These are phyloP conservation scores for Pelosia muscerda DNA, from an alignment of 2,888 invertebrate genomes.

Conservation along the genomic window DNA sequence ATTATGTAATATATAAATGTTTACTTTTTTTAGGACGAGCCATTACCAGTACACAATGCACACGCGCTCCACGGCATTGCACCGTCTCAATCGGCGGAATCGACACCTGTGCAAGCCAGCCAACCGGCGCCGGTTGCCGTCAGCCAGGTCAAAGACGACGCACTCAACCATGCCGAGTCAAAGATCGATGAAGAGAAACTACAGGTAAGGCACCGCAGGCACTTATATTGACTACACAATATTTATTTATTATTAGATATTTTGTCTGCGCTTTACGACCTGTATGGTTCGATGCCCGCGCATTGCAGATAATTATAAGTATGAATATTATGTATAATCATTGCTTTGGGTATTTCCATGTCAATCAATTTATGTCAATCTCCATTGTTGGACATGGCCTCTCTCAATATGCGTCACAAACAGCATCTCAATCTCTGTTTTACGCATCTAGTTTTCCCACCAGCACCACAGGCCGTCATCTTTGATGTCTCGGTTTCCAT, in stretches of 20 bases:
- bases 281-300: too few relatives aligned
- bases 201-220: constrained; percentile 80
- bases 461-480: too few relatives aligned
- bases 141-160: constrained; percentile 72
- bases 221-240: too few relatives aligned
- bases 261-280: neutral
- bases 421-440: too few relatives aligned
- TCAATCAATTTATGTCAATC: too few relatives aligned
- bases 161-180: constrained; percentile 79
- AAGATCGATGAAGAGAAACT: constrained; percentile 82
- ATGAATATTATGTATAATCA: too few relatives aligned
- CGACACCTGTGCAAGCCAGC: constrained; percentile 47
- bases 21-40: constrained; percentile 69
- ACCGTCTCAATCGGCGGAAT: constrained; percentile 51
- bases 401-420: too few relatives aligned
- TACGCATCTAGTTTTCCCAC: too few relatives aligned
- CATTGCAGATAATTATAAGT: too few relatives aligned
- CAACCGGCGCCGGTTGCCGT: constrained; percentile 55
- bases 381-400: too few relatives aligned
- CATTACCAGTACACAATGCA: constrained; percentile 78
- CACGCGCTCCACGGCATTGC: constrained; percentile 78
- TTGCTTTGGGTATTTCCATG: too few relatives aligned
- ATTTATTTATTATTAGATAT: neutral
- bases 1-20: neutral
- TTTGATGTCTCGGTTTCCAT: too few relatives aligned